These are phyloP conservation scores for Meloidogyne floridensis DNA, from an alignment of 1,140 invertebrate species.

Conservation along the genomic window DNA sequence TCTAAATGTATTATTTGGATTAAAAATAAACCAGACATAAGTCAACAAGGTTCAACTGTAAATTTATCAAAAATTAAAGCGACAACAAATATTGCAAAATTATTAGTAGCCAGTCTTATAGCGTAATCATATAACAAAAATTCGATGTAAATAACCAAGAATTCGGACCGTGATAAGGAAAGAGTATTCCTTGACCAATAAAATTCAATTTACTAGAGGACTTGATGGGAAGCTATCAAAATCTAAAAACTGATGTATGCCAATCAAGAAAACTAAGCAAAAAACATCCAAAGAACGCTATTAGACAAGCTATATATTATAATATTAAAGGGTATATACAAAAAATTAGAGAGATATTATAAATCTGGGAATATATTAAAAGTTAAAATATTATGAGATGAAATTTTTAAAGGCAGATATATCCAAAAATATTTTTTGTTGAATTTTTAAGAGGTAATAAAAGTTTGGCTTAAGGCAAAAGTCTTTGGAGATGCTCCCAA, in stretches of 20 bases:
- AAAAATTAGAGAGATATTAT: neutral
- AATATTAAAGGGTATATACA: neutral
- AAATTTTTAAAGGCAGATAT: slow-evolving; percentile 2
- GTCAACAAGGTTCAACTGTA: slow-evolving; percentile 8
- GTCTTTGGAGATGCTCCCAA: neutral
- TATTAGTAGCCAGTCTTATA: slow-evolving; percentile 1
- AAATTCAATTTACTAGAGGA: neutral
- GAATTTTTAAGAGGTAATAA: slow-evolving; percentile 5
- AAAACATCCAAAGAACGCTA: neutral
- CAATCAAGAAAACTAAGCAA: neutral
- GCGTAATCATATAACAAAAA: neutral
- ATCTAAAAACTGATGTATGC: neutral
- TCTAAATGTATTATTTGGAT: neutral
- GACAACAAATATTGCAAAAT: neutral
- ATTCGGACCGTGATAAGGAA: no score
- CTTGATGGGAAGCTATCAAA: neutral
- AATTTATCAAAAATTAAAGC: slow-evolving; percentile 10
- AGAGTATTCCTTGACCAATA: no score
- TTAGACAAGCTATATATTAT: slow-evolving; percentile 3
- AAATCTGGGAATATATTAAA: neutral
- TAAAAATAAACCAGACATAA: neutral
- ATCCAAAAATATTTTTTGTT: neutral
- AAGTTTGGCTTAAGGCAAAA: slow-evolving; percentile 2
- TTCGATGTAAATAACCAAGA: neutral
- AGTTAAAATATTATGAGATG: neutral